phyloP scores from a whole-genome alignment of 2,113 vertebrate genomes.

The Bungarus multicinctus region DNA sequence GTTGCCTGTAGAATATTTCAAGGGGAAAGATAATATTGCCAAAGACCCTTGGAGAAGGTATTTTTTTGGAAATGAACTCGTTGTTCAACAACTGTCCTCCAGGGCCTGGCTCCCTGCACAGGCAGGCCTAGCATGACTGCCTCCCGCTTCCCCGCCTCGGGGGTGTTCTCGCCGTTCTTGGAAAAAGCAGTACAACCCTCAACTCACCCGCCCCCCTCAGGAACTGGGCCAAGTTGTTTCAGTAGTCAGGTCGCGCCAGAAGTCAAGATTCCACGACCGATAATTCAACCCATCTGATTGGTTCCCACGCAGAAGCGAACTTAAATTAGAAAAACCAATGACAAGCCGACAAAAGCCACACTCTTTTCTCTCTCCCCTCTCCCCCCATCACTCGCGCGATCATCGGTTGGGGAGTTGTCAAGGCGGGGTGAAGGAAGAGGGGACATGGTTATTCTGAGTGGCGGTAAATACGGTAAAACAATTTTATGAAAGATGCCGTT shows the following conservation, averaged over 20 bases:
- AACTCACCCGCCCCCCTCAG: background rate
- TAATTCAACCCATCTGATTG: background rate
- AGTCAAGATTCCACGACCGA: background rate
- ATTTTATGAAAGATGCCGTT: background rate
- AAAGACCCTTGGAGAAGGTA: background rate
- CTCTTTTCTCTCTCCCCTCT: fast-evolving
- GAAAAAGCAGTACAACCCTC: background rate
- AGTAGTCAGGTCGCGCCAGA: fast-evolving
- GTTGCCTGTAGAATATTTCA: background rate
- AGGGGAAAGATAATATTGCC: background rate
- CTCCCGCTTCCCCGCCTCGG: background rate
- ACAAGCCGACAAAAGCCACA: background rate
- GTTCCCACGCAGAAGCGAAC: background rate
- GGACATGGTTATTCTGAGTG: too few relatives aligned
- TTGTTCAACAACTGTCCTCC: background rate
- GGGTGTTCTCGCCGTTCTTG: background rate
- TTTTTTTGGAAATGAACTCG: background rate
- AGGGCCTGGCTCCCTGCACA: background rate
- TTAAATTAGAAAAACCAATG: background rate
- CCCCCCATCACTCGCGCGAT: background rate
- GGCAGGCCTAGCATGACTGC: background rate
- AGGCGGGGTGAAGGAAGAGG: too few relatives aligned
- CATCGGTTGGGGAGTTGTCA: background rate
- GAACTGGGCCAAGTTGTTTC: background rate
- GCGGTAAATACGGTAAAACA: too few relatives aligned